Conservation (phyloP, 2,113 vertebrate species). For the Cryptomyrus ogoouensis region DNA sequence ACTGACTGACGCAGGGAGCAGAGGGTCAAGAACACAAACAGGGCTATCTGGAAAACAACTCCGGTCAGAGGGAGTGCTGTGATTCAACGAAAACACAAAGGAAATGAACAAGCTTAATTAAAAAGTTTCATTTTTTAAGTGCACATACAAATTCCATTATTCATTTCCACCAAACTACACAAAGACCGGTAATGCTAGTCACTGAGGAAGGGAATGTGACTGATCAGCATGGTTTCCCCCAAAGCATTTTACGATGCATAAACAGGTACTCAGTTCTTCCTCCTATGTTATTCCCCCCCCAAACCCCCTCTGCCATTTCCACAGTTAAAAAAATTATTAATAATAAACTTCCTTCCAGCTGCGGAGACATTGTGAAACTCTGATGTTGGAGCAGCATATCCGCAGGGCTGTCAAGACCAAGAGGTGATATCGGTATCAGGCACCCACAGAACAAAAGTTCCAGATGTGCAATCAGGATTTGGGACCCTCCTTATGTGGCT, state of each 20-base stretch:
- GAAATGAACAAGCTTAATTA: neutral
- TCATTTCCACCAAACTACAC: neutral
- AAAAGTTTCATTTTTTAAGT: neutral
- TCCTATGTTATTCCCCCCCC: neutral
- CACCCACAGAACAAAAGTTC: neutral
- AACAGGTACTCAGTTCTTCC: neutral
- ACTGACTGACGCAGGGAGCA: neutral
- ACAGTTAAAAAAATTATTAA: neutral
- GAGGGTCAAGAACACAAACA: neutral
- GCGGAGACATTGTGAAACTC: neutral
- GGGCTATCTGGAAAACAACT: neutral
- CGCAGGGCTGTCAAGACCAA: neutral
- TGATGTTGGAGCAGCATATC: neutral
- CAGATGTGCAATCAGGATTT: neutral
- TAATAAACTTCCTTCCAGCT: neutral
- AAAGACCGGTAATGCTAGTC: neutral
- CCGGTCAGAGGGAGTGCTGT: neutral
- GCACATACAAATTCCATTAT: neutral
- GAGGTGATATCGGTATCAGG: neutral
- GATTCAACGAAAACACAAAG: neutral
- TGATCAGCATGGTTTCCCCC: neutral
- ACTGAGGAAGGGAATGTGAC: neutral
- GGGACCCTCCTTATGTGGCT: neutral
- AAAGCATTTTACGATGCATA: neutral
- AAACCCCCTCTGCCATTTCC: neutral